Evolutionary conservation across 2,113 vertebrate species (phyloP).

Genomic region (Pangasianodon hypophthalmus): DNA sequence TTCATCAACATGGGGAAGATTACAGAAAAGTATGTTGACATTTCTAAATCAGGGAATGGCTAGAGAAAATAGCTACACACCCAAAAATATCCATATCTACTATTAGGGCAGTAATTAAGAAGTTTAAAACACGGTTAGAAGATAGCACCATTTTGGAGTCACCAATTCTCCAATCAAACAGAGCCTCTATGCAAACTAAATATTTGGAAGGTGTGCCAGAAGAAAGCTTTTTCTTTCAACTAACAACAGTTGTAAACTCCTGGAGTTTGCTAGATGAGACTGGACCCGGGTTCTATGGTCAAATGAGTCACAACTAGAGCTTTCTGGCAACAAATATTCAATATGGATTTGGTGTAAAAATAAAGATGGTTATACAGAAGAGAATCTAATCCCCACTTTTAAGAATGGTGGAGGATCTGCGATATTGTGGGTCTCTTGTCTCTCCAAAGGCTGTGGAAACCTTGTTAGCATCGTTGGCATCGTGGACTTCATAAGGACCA

Average conservation of each 20-base stretch:
- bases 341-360: background rate
- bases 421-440: no score
- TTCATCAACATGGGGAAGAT: background rate
- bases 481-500: background rate
- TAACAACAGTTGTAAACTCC: background rate
- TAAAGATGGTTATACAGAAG: background rate
- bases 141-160: background rate
- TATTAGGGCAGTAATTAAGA: background rate
- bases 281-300: no score
- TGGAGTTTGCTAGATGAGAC: background rate
- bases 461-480: background rate
- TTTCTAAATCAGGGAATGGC: background rate
- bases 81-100: background rate
- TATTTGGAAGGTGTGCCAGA: background rate
- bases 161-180: background rate
- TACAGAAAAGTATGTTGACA: background rate
- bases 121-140: background rate
- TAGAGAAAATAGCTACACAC: background rate
- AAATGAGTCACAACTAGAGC: background rate
- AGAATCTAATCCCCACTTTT: background rate
- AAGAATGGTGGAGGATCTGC: background rate
- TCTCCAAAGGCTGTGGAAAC: background rate
- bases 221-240: background rate
- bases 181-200: background rate
- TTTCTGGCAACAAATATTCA: background rate